Conservation (phyloP, 2,797 vertebrate genomes). For the Peromyscus attwateri region DNA sequence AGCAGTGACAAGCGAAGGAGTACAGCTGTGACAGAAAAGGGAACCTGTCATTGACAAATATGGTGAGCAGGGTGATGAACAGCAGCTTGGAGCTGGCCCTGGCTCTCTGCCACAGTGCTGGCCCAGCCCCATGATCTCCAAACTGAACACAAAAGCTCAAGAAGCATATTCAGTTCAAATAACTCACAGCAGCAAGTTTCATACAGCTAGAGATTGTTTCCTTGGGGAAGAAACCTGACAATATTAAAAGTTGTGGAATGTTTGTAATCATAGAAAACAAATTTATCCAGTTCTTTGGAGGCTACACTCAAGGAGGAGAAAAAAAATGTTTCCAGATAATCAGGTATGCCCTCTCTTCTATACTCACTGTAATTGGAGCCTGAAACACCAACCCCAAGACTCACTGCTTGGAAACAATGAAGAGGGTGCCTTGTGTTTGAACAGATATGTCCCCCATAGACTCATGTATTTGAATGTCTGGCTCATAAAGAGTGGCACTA, state of each 20-base stretch:
- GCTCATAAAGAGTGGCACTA: not conserved
- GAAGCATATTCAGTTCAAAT: not conserved
- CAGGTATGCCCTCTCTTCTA: not conserved
- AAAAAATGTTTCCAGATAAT: not conserved
- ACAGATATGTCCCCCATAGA: not conserved
- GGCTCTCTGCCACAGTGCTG: not conserved
- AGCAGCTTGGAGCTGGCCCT: not conserved
- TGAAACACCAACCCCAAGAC: not conserved
- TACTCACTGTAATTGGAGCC: not conserved
- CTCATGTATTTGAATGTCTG: not conserved
- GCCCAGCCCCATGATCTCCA: not conserved
- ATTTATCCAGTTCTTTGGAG: not conserved
- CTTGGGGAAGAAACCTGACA: not conserved
- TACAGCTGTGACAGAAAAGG: not conserved
- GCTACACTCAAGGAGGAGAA: constrained; percentile 15
- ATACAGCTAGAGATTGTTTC: not conserved
- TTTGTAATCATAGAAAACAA: not conserved
- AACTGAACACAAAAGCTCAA: not conserved
- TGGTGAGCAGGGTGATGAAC: not conserved
- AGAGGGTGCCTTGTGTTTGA: not conserved
- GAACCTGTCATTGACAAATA: not conserved
- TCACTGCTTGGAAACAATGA: not conserved
- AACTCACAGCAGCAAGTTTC: not conserved
- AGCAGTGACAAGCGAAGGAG: not conserved
- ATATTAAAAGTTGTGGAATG: not conserved